Evolutionary conservation across 2,888 invertebrate genomes (phyloP), one percentile per base, ranked within the genome.

Genomic region (Tricholauxania praeusta): DNA sequence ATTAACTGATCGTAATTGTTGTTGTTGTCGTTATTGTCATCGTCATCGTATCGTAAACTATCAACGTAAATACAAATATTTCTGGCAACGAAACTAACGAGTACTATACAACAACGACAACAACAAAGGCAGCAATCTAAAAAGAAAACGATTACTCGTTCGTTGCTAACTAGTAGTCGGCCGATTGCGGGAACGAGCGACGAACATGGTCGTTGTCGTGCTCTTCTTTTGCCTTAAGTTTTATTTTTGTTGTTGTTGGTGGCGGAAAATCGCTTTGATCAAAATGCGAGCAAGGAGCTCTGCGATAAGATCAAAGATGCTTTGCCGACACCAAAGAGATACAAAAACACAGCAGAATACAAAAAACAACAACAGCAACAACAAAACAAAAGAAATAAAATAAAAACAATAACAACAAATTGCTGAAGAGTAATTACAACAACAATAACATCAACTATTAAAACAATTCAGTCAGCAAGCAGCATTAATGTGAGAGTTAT

Each of bases 221-320:
- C 64, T 22, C 64, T 72, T 64, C 52, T 62, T 17, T n/a, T 72
- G 12, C 53, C 72, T 47, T 57, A 55, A 60, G 66, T 51, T 17
- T 73, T 68, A 28, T 73, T 71, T 67, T 74, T 72, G 67, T 76
- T 76, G 69, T 69, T 74, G 70, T 72, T 60, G 72, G 62, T 74
- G 86, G 86, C 87, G 87, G 87, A 87, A 87, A 85, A 87, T 86
- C 81, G 85, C 87, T 87, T 87, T 87, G 87, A 87, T 87, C 87
- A 87, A 85, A 87, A 87, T 84, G 86, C 87, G 87, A 86, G 87
- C 87, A 87, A 86, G 84, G 86, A 87, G 87, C 86, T 85, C 79
- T 77, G 83, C 83, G 85, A 86, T 86, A 86, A 87, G 86, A 87
- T 87, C 87, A 87, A 87, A 87, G 83, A 81, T 79, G 83, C 82